Conservation (phyloP, 2,797 vertebrate genomes). For the Okamejei kenojei region DNA sequence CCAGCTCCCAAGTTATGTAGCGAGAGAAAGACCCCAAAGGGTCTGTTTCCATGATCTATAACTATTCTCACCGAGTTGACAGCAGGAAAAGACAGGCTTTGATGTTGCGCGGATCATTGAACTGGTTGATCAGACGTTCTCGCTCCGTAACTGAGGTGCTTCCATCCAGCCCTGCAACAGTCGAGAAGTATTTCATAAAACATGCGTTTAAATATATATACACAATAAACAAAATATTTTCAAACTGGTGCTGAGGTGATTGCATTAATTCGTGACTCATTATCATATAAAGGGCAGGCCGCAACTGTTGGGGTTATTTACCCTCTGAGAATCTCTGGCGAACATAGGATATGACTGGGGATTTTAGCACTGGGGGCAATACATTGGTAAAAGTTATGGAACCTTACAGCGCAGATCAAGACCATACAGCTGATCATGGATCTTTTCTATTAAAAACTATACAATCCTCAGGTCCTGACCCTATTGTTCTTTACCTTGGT, state of each 20-base stretch:
- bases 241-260: too few species aligned
- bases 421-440: neutral
- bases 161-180: constrained; percentile 78
- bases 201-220: neutral
- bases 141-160: constrained; percentile 91
- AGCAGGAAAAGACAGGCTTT: constrained; percentile 83
- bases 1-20: neutral
- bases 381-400: neutral
- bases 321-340: neutral
- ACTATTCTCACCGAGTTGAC: constrained; percentile 76
- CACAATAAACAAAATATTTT: neutral
- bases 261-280: neutral
- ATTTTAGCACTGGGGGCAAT: neutral
- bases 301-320: neutral
- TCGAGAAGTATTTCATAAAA: neutral
- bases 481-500: neutral
- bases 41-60: too few species aligned
- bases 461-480: neutral
- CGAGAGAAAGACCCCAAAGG: neutral
- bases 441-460: neutral
- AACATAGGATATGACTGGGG: neutral
- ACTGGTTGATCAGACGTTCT: constrained; percentile 93
- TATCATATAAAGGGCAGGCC: neutral
- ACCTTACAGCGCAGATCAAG: neutral
- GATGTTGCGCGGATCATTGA: constrained; percentile 84